Base-by-base conservation (phyloP, 2,113 vertebrate genomes). In the Hydrochoerus hydrochaeris region DNA sequence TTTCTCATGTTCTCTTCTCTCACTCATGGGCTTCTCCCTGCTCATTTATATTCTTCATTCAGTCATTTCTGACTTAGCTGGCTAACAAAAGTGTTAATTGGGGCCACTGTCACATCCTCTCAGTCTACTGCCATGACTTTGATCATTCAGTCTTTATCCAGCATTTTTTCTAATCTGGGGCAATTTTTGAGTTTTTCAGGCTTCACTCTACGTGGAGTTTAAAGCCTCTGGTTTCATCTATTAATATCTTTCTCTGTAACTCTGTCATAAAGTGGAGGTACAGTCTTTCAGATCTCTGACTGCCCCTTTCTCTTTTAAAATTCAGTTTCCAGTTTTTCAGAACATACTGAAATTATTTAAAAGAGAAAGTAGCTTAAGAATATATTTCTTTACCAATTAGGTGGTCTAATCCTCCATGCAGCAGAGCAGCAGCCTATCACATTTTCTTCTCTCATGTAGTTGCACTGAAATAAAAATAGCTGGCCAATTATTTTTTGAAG, bases 181-280 rank as follows among this genome's bases (percentile, higher is more conserved):
- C 92, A 58, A 73, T 80, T 96, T 96, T 78, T 82, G 28, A n/a
- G 17, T 67, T 85, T 67, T 94, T 92, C 24, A 93, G 90, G 20
- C 28, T 88, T 97, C 32, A 91, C 14, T 80, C 49, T 38, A 52
- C 32, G 60, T 85, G 82, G 90, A 57, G 60, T 84, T 86, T 44
- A 75, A 93, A 95, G 35, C 3, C 60, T 60, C 12, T 58, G 73
- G 9, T 63, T 93, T 94, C 78, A 52, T 80, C 95, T 96, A 81
- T 96, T 73, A 94, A 93, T 96, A 95, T n/a, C 62, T n/a, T 89
- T 88, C 54, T 87, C 75, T 52, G 58, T 86, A 78, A 77, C 88
- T 85, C 65, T 94, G 69, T 73, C 71, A 35, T 83, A 46, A 96
- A 85, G 83, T 52, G 19, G 38, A 92, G 41, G 26, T 84, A 54